Conservation (phyloP, 1,140 invertebrate species). For the Drosophila paulistorum region DNA sequence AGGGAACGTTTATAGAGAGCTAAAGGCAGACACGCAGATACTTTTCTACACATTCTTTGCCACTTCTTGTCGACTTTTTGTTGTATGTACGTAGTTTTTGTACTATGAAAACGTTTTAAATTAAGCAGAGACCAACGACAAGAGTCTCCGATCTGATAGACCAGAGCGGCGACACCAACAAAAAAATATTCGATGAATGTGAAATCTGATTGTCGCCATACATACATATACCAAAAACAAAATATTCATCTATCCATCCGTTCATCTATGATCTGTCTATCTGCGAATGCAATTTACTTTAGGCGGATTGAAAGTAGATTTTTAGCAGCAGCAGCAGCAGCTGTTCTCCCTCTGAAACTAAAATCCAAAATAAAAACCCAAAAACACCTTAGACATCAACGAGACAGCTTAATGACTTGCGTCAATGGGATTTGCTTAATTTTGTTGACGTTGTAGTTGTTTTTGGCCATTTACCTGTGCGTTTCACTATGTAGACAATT, state of each 20-base stretch:
- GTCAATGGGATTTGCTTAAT: slow-evolving; percentile 64
- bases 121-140: slow-evolving; percentile 58
- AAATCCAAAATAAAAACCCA: slow-evolving; percentile 3
- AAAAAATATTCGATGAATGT: slow-evolving; percentile 75
- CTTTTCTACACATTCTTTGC: slow-evolving; percentile 68
- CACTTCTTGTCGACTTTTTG: slow-evolving; percentile 45
- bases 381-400: slow-evolving; percentile 54
- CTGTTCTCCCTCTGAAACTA: slow-evolving; percentile 41
- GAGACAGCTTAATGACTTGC: slow-evolving; percentile 75
- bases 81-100: slow-evolving; percentile 43
- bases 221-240: neutral
- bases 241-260: slow-evolving; percentile 27
- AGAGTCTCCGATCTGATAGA: slow-evolving; percentile 57
- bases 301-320: slow-evolving; percentile 3
- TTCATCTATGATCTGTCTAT: slow-evolving; percentile 2
- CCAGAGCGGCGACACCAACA: slow-evolving; percentile 66
- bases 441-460: neutral
- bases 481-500: slow-evolving; percentile 40
- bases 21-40: slow-evolving; percentile 45
- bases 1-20: neutral
- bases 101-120: slow-evolving; percentile 73
- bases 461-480: slow-evolving; percentile 39
- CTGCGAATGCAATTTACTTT: slow-evolving; percentile 19
- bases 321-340: slow-evolving; percentile 23
- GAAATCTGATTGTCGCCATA: slow-evolving; percentile 36